Percentiles rank a stretch among this genome's conserved stretches.
These are phyloP conservation scores for Machaerirhynchus nigripectus DNA, from an alignment of 2,113 vertebrate genomes.

Conservation along the genomic window DNA sequence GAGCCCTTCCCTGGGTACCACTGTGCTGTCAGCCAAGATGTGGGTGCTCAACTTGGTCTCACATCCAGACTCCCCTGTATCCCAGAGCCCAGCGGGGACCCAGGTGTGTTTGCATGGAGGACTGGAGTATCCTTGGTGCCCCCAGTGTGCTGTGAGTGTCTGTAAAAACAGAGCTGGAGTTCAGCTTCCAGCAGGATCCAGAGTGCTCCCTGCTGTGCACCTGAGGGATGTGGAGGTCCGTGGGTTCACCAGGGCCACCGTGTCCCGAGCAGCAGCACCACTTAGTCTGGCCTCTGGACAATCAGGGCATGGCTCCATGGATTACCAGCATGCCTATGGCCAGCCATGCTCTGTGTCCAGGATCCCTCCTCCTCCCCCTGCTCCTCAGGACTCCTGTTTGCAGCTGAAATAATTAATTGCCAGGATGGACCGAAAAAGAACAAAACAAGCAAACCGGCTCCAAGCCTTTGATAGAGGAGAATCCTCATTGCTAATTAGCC, in stretches of 20 bases:
- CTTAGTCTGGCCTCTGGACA: neutral
- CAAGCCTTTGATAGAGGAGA: conserved; percentile 35
- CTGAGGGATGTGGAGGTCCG: fast-evolving
- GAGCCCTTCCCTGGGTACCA: neutral
- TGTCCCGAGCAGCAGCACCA: neutral
- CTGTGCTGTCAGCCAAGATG: neutral
- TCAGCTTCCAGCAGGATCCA: neutral
- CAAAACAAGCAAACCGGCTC: conserved; percentile 33
- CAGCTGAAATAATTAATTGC: conserved; percentile 29
- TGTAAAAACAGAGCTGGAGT: neutral
- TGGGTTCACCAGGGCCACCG: neutral
- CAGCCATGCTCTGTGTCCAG: neutral
- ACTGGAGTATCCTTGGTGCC: neutral
- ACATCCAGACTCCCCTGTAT: neutral
- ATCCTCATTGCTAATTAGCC: conserved; percentile 49
- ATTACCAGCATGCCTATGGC: neutral
- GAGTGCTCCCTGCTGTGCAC: neutral
- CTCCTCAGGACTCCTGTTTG: neutral
- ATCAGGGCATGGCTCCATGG: neutral
- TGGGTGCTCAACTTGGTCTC: neutral
- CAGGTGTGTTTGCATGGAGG: neutral
- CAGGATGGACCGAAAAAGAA: neutral
- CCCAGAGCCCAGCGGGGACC: fast-evolving
- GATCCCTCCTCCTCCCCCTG: neutral
- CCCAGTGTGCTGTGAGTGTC: neutral